These are phyloP conservation scores for Aphodius sticticus DNA, from an alignment of 2,888 invertebrate species.

Conservation along the genomic window DNA sequence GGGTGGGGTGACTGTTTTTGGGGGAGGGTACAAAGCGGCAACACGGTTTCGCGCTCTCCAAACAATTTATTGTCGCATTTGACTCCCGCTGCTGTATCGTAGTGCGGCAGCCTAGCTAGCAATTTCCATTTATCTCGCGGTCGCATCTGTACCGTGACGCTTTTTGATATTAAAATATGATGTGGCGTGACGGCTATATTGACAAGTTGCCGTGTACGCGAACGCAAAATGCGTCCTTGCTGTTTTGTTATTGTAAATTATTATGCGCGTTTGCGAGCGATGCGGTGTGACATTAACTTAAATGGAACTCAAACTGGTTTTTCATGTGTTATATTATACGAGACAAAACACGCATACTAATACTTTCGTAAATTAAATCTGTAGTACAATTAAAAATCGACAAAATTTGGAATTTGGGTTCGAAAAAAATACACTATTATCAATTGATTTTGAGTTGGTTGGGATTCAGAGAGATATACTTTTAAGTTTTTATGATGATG, in stretches of 20 bases:
- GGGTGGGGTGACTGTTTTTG: background rate
- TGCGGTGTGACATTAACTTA: too few species aligned
- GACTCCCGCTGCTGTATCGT: background rate
- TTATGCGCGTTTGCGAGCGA: background rate
- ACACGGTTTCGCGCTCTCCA: background rate
- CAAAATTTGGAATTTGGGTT: too few species aligned
- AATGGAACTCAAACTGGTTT: too few species aligned
- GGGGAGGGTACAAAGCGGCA: background rate
- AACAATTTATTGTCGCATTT: background rate
- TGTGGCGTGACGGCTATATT: constrained; percentile 4
- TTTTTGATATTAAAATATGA: constrained; percentile 4
- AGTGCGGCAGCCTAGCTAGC: background rate
- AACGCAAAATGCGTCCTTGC: background rate
- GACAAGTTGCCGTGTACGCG: background rate
- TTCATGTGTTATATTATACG: too few species aligned
- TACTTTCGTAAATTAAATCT: too few species aligned
- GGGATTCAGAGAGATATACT: too few species aligned
- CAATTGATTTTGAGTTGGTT: too few species aligned
- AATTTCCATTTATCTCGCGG: background rate
- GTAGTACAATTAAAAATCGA: too few species aligned
- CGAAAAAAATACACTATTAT: too few species aligned
- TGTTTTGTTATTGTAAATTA: background rate
- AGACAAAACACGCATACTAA: too few species aligned
- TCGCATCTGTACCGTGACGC: constrained; percentile 4
- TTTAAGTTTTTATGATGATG: too few species aligned